phyloP scores from a whole-genome alignment of 1,140 invertebrate genomes.

The Ceratosolen fusciceps region DNA sequence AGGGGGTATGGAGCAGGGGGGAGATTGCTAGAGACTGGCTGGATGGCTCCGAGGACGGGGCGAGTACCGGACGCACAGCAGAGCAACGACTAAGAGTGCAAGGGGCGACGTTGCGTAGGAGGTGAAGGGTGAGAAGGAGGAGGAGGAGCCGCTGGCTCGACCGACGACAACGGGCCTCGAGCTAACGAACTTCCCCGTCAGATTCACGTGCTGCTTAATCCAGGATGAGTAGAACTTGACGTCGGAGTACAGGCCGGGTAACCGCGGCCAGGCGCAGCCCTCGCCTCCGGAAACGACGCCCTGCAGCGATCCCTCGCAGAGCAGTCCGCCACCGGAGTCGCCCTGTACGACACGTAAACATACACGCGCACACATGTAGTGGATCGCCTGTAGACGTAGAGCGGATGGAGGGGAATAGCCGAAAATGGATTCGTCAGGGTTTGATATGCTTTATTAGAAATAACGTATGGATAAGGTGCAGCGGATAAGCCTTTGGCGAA shows the following conservation, averaged over 20 bases:
- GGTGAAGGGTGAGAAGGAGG: not conserved
- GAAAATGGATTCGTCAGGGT: too few species aligned
- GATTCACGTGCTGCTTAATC: conserved; percentile 38
- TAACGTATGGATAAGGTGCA: too few species aligned
- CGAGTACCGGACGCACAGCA: not conserved
- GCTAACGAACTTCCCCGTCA: conserved; percentile 3
- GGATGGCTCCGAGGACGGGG: too few species aligned
- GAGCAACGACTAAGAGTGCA: not conserved
- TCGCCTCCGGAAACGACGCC: conserved; percentile 72
- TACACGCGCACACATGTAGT: not conserved
- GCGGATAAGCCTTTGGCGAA: too few species aligned
- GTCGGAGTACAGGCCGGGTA: conserved; percentile 72
- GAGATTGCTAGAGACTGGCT: too few species aligned
- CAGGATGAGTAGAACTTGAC: conserved; percentile 52
- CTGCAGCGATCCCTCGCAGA: conserved; percentile 38
- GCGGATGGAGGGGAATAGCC: too few species aligned
- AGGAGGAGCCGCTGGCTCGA: not conserved
- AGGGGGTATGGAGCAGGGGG: too few species aligned
- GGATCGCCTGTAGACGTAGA: too few species aligned
- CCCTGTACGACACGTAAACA: conserved; percentile 39
- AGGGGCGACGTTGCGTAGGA: too few species aligned
- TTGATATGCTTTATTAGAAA: too few species aligned
- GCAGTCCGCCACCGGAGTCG: conserved; percentile 50
- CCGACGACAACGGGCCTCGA: not conserved
- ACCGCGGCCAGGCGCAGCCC: conserved; percentile 66